Evolutionary conservation across 2,888 invertebrate species (phyloP).

Genomic region (Allacma fusca): DNA sequence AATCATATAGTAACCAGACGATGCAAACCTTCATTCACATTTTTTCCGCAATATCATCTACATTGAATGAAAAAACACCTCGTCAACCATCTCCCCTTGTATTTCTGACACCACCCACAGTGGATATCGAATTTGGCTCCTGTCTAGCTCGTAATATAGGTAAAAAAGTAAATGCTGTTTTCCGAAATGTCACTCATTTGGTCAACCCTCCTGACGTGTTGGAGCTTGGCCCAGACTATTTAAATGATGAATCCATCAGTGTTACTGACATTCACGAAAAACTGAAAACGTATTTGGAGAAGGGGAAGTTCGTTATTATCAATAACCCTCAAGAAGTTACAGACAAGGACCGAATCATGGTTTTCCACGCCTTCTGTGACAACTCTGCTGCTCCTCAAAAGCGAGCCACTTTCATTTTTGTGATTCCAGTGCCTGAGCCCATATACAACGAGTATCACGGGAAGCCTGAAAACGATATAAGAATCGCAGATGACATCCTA

Average conservation of each 20-base stretch:
- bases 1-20: conserved; percentile 48
- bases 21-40: conserved; percentile 51
- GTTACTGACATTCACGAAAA: conserved; percentile 47
- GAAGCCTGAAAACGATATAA: conserved; percentile 47
- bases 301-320: conserved; percentile 49
- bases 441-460: conserved; percentile 13
- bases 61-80: conserved; percentile 47
- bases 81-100: conserved; percentile 54
- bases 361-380: conserved; percentile 59
- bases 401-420: conserved; percentile 52
- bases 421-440: conserved; percentile 45
- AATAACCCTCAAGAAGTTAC: conserved; percentile 46
- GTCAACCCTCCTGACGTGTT: not conserved
- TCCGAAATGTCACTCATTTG: conserved; percentile 41
- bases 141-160: conserved; percentile 50
- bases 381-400: conserved; percentile 52
- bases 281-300: conserved; percentile 48
- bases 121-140: conserved; percentile 44
- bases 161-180: conserved; percentile 24
- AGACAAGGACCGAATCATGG: conserved; percentile 46
- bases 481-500: conserved; percentile 33
- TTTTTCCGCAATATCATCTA: conserved; percentile 47
- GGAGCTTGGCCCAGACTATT: conserved; percentile 35
- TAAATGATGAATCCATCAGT: conserved; percentile 14
- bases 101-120: conserved; percentile 46